phyloP scores from a whole-genome alignment of 2,113 vertebrate genomes.

The Burhinus bistriatus region DNA sequence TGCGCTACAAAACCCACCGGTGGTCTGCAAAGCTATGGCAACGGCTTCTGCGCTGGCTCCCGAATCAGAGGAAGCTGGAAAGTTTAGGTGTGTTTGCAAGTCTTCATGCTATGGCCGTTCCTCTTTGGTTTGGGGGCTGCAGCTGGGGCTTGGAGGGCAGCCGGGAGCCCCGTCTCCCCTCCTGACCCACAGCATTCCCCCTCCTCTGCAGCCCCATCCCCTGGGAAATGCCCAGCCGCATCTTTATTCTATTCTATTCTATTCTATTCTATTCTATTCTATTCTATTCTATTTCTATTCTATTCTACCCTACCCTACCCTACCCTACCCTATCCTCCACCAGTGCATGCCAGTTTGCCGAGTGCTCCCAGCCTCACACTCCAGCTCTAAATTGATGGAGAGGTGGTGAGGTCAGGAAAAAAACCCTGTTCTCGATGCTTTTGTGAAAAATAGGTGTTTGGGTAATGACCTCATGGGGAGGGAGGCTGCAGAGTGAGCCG shows the following conservation, averaged over 20 bases:
- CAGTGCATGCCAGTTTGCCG: accelerated
- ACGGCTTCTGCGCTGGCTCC: neutral
- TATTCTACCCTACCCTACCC: neutral
- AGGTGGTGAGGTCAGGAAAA: neutral
- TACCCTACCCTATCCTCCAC: neutral
- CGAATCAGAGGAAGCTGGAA: neutral
- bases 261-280: neutral
- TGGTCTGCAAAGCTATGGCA: constrained; percentile 57
- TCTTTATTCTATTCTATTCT: neutral
- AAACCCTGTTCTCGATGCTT: neutral
- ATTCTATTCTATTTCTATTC: neutral
- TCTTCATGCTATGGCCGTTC: accelerated
- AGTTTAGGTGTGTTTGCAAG: constrained; percentile 9
- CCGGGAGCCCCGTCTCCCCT: accelerated
- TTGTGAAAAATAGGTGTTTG: constrained; percentile 38
- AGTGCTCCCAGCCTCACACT: accelerated
- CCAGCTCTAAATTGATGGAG: neutral
- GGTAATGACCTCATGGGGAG: constrained; percentile 4
- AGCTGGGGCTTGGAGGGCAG: neutral
- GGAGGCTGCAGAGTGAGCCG: neutral
- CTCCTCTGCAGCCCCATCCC: neutral
- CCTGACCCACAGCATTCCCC: neutral
- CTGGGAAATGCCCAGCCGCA: neutral
- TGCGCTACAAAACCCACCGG: constrained; percentile 35
- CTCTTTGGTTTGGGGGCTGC: neutral